Conservation (phyloP, 2,797 vertebrate species). For the Cossypha dichroa region DNA sequence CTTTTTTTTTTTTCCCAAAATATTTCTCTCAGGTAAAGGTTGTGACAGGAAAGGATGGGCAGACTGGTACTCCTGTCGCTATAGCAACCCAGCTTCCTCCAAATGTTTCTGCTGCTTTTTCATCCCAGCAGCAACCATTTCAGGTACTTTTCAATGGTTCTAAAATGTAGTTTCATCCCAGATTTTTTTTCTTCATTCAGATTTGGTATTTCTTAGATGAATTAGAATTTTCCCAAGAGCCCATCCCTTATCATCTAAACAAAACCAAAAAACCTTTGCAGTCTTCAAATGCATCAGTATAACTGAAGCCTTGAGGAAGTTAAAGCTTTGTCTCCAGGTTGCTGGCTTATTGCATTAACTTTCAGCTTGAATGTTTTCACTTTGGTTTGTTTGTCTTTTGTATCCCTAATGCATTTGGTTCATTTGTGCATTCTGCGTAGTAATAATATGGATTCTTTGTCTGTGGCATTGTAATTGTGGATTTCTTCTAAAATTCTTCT, state of each 20-base stretch:
- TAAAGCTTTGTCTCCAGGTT: constrained; percentile 66
- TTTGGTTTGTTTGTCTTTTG: constrained; percentile 71
- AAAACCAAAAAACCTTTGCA: constrained; percentile 25
- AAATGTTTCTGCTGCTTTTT: constrained; percentile 96
- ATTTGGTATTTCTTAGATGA: constrained; percentile 68
- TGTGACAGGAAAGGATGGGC: constrained; percentile 96
- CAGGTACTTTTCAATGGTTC: constrained; percentile 87
- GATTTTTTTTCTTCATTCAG: constrained; percentile 74
- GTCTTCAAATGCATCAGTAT: constrained; percentile 52
- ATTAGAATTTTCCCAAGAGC: constrained; percentile 67
- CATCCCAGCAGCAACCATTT: constrained; percentile 88
- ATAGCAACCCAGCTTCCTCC: constrained; percentile 97
- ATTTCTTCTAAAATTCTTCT: constrained; percentile 63
- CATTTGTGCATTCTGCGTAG: constrained; percentile 60
- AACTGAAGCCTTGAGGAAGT: constrained; percentile 55
- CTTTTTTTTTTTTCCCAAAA: constrained; percentile 73
- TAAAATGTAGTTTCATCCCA: constrained; percentile 79
- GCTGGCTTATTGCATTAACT: constrained; percentile 74
- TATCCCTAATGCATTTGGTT: constrained; percentile 66
- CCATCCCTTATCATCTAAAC: constrained; percentile 64
- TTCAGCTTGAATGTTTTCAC: constrained; percentile 72
- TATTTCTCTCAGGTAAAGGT: constrained; percentile 91
- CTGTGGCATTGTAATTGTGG: constrained; percentile 66
- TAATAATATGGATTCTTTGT: constrained; percentile 58
- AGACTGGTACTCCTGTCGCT: constrained; percentile 95